A percentile compares a stretch with the other conserved stretches of the same genome.
phyloP scores from a whole-genome alignment of 1,140 invertebrate species.

The Nasonia giraulti region DNA sequence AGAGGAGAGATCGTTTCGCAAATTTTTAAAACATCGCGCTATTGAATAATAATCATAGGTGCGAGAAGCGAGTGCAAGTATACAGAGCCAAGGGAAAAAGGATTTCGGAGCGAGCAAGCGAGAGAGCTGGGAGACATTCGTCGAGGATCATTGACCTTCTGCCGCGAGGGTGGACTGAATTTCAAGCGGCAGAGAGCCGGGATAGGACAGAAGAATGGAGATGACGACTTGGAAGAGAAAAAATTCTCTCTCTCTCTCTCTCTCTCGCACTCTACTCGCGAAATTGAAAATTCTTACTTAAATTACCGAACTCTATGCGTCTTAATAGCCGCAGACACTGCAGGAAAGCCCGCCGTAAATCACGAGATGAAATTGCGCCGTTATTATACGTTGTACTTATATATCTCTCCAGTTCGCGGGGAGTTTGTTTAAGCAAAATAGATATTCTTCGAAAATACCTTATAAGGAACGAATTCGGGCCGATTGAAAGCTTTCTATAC shows the following conservation, averaged over 20 bases:
- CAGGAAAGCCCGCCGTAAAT: no score
- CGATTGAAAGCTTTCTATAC: conserved; percentile 16
- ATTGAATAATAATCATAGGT: no score
- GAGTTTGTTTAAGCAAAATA: no score
- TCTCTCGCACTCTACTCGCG: background rate
- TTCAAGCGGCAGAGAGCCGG: background rate
- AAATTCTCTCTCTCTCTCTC: background rate
- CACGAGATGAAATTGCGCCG: no score
- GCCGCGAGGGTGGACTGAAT: background rate
- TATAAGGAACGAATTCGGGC: background rate
- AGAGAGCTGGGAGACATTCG: background rate
- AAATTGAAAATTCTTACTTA: background rate
- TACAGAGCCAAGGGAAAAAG: background rate
- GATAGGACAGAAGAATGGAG: background rate
- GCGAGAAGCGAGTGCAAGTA: no score
- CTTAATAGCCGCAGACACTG: no score
- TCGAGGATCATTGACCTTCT: conserved; percentile 38
- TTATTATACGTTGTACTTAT: no score
- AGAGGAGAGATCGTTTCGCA: no score
- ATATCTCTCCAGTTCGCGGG: no score
- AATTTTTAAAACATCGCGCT: no score
- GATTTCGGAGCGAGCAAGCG: background rate
- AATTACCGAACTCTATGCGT: no score
- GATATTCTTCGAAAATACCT: background rate
- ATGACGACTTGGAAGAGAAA: background rate